These are phyloP conservation scores for Chrysolina americana DNA, from an alignment of 2,888 invertebrate genomes.

Conservation along the genomic window DNA sequence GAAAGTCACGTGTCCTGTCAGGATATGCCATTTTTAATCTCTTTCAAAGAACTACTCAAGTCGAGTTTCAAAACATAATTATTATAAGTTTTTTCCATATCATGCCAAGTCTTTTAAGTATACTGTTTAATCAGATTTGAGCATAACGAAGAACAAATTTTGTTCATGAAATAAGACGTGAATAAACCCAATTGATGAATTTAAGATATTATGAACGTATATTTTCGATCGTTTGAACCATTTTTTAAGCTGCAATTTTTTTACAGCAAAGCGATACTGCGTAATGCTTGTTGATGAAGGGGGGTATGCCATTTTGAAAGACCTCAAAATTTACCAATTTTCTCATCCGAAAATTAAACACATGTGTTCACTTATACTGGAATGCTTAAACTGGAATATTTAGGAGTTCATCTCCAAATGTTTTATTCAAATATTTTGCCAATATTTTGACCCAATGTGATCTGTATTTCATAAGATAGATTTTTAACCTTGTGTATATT, in stretches of 20 bases:
- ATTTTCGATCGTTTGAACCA: neutral
- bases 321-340: constrained; percentile 64
- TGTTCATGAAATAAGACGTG: no score
- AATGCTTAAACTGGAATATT: constrained; percentile 54
- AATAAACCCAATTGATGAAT: no score
- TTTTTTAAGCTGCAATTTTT: constrained; percentile 29
- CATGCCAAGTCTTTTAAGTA: no score
- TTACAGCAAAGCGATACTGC: constrained; percentile 78
- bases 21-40: no score
- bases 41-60: no score
- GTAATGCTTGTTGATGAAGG: constrained; percentile 76
- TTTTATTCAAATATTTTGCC: constrained; percentile 13
- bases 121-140: no score
- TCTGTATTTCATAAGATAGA: constrained; percentile 24
- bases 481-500: constrained; percentile 13
- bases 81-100: no score
- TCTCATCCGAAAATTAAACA: constrained; percentile 59
- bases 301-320: constrained; percentile 72
- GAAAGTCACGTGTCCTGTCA: no score
- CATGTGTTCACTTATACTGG: constrained; percentile 61
- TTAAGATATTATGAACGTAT: no score
- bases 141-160: no score
- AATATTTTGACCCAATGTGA: constrained; percentile 39
- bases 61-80: no score
- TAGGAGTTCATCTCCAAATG: constrained; percentile 21